Evolutionary conservation across 2,113 vertebrate species (phyloP).

Genomic region (Paratilapia polleni): DNA sequence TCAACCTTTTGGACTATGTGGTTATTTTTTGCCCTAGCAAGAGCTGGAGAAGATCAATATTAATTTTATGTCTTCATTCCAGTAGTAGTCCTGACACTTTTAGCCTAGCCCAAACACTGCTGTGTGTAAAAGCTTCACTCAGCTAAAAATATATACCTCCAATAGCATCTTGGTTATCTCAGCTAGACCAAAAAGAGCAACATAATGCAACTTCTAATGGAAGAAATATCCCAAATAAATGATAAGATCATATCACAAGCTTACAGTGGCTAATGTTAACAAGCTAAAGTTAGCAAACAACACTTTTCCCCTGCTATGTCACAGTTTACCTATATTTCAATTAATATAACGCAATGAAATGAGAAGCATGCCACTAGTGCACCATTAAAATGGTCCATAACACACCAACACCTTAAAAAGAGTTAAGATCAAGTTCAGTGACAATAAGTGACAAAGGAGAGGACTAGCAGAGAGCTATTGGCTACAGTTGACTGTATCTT

Average conservation of each 20-base stretch:
- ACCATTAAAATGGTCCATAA: background rate
- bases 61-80: conserved; percentile 13
- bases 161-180: background rate
- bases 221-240: background rate
- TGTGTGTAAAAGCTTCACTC: background rate
- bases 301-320: background rate
- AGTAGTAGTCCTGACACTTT: background rate
- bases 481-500: background rate
- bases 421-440: background rate
- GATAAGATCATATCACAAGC: background rate
- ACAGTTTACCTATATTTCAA: background rate
- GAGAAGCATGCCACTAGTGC: too few species aligned
- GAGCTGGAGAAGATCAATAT: conserved; percentile 23
- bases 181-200: background rate
- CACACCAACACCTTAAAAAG: background rate
- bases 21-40: background rate
- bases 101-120: background rate
- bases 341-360: background rate
- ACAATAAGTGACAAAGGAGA: background rate
- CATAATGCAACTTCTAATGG: background rate
- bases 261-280: background rate
- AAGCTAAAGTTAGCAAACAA: background rate
- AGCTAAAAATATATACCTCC: background rate
- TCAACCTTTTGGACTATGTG: background rate
- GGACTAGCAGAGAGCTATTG: background rate